These are phyloP conservation scores for Chiloscyllium plagiosum DNA, from an alignment of 2,113 vertebrate genomes.

Conservation along the genomic window DNA sequence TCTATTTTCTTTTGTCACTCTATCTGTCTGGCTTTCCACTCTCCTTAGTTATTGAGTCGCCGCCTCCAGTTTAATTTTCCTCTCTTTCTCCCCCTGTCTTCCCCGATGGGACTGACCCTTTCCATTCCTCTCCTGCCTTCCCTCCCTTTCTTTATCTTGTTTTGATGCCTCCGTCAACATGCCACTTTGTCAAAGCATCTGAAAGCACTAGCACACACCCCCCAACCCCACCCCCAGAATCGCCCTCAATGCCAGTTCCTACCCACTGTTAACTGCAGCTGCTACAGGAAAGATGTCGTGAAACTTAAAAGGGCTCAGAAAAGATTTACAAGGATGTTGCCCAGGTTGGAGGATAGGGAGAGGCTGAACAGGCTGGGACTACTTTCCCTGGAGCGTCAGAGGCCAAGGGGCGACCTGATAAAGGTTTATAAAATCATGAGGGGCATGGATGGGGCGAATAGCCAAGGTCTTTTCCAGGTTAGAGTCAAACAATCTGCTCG, in stretches of 20 bases:
- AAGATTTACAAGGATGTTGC: too few species aligned
- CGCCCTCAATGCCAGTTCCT: background rate
- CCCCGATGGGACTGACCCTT: background rate
- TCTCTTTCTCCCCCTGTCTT: background rate
- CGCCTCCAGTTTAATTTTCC: background rate
- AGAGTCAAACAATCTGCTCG: too few species aligned
- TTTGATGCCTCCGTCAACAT: background rate
- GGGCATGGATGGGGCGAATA: too few species aligned
- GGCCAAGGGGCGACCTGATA: too few species aligned
- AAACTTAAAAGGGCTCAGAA: too few species aligned
- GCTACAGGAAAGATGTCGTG: too few species aligned
- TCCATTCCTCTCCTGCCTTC: background rate
- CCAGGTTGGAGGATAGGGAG: too few species aligned
- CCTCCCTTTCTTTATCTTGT: background rate
- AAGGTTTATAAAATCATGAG: too few species aligned
- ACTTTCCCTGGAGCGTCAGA: too few species aligned
- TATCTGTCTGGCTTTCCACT: background rate
- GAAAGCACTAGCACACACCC: background rate
- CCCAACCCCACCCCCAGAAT: background rate
- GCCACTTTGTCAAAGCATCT: background rate
- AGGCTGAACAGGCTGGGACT: too few species aligned
- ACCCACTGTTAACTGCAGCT: background rate
- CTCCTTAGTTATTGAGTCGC: background rate
- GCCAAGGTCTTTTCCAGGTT: too few species aligned
- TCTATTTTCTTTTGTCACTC: slow-evolving; percentile 25